Evolutionary conservation across 1,140 invertebrate species (phyloP).

Genomic region (Ceratina australensis): DNA sequence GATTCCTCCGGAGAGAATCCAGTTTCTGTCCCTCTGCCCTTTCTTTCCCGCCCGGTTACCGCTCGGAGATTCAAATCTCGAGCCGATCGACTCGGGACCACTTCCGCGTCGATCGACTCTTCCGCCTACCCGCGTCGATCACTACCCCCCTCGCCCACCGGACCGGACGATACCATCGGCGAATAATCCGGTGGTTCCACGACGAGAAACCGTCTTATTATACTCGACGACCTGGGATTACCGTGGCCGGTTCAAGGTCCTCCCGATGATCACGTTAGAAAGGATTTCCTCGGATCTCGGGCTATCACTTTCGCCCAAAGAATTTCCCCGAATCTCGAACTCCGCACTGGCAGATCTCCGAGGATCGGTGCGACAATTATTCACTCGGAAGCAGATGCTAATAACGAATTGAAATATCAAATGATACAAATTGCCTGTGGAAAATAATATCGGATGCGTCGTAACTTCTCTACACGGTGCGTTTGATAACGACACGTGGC

Average conservation of each 20-base stretch:
- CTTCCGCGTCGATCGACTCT: constrained; percentile 27
- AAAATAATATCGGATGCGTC: too few relatives aligned
- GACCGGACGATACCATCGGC: constrained; percentile 29
- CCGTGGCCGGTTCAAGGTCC: constrained; percentile 30
- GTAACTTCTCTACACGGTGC: background rate
- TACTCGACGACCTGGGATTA: constrained; percentile 9
- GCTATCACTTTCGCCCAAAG: constrained; percentile 5
- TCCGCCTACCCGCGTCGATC: background rate
- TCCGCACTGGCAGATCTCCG: too few relatives aligned
- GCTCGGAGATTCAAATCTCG: constrained; percentile 45
- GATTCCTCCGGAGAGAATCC: constrained; percentile 40
- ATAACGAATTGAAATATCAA: too few relatives aligned
- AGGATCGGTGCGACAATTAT: too few relatives aligned
- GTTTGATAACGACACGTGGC: background rate
- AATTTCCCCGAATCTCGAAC: too few relatives aligned
- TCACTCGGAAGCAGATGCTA: too few relatives aligned
- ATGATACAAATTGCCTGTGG: too few relatives aligned
- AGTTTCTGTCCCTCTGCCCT: constrained; percentile 43
- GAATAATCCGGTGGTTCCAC: constrained; percentile 37
- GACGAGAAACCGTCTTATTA: constrained; percentile 10
- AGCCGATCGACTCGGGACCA: constrained; percentile 47
- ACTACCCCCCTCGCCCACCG: constrained; percentile 3
- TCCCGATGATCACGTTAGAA: background rate
- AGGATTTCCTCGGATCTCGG: constrained; percentile 12
- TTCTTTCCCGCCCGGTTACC: constrained; percentile 26